These are phyloP conservation scores for Notocelia uddmanniana DNA, from an alignment of 2,888 invertebrate genomes.

Conservation along the genomic window DNA sequence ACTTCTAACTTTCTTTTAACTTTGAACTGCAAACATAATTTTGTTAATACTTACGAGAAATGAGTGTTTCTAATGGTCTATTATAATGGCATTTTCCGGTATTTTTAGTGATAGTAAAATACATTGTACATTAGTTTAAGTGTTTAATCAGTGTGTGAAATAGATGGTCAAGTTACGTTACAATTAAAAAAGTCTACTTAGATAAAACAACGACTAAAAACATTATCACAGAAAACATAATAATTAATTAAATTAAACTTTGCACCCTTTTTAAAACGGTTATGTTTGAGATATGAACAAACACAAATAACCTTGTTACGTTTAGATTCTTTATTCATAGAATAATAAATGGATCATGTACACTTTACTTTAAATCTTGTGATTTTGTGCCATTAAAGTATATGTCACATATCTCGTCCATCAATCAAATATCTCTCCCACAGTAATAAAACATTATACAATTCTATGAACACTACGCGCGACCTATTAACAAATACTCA, in stretches of 20 bases:
- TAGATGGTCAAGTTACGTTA: slow-evolving; percentile 13
- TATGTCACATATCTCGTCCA: neutral
- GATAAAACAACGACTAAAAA: neutral
- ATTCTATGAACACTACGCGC: slow-evolving; percentile 23
- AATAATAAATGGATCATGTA: neutral
- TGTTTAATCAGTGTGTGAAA: slow-evolving; percentile 42
- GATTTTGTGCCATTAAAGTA: neutral
- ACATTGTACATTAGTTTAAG: slow-evolving; percentile 59
- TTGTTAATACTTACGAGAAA: slow-evolving; percentile 56
- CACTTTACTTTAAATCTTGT: neutral
- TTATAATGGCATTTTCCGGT: slow-evolving; percentile 56
- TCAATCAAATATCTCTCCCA: slow-evolving; percentile 22
- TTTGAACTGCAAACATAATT: slow-evolving; percentile 23
- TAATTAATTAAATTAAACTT: neutral
- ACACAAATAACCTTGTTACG: neutral
- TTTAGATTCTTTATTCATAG: neutral
- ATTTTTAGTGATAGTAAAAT: slow-evolving; percentile 50
- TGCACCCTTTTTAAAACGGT: neutral
- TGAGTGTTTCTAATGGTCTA: slow-evolving; percentile 60
- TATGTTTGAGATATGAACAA: neutral
- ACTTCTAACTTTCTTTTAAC: neutral
- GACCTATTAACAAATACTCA: slow-evolving; percentile 52
- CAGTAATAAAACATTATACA: slow-evolving; percentile 31
- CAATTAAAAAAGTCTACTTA: neutral
- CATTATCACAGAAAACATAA: neutral